phyloP scores from a whole-genome alignment of 1,140 invertebrate species.

The Lepidurus packardi region DNA sequence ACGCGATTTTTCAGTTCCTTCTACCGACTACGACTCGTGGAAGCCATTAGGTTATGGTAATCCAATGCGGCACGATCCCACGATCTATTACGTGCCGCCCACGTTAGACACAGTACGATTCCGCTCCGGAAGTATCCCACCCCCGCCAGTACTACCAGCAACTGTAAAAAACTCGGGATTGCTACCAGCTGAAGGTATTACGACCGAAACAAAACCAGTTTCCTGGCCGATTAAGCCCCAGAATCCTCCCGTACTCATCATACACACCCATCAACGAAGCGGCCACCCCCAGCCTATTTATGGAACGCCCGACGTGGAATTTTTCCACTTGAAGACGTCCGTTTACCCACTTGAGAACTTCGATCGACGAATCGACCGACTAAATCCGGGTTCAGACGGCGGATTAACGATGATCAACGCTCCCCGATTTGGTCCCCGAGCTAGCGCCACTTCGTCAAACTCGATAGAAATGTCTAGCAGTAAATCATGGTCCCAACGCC shows the following conservation, averaged over 20 bases:
- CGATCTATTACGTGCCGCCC: constrained; percentile 22
- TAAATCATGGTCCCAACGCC: too few relatives aligned
- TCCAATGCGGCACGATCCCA: constrained; percentile 27
- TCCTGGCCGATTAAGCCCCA: constrained; percentile 1
- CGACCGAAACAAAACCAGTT: background rate
- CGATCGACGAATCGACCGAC: background rate
- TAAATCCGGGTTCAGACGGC: too few relatives aligned
- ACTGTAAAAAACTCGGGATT: background rate
- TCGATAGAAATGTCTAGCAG: too few relatives aligned
- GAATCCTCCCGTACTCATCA: background rate
- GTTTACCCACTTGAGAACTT: background rate
- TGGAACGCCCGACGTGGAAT: background rate
- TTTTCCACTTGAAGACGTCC: background rate
- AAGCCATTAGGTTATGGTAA: constrained; percentile 27
- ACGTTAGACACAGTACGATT: background rate
- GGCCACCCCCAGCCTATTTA: background rate
- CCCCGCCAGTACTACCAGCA: background rate
- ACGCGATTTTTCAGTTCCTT: constrained; percentile 14
- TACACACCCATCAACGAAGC: background rate
- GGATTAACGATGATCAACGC: too few relatives aligned
- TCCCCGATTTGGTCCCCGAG: too few relatives aligned
- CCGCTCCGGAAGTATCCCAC: background rate
- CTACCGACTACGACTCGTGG: constrained; percentile 12
- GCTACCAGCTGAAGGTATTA: background rate
- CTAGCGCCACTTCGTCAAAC: too few relatives aligned